Evolutionary conservation across 2,797 vertebrate species (phyloP).

Genomic region (Steatocranus sp.): DNA sequence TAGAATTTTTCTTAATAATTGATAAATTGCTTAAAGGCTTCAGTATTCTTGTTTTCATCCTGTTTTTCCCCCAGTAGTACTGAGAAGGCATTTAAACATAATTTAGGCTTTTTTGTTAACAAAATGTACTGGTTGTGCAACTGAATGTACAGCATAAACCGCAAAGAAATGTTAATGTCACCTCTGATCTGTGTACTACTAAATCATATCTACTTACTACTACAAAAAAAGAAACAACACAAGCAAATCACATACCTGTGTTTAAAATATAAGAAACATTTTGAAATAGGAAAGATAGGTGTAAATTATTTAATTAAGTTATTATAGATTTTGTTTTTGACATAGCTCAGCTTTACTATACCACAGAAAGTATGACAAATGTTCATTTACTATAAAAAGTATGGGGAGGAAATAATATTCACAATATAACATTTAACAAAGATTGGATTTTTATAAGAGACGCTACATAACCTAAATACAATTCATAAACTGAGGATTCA

Average conservation of each 20-base stretch:
- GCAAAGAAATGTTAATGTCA: background rate
- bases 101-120: background rate
- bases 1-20: background rate
- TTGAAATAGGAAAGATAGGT: background rate
- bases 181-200: background rate
- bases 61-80: accelerated
- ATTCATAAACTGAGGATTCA: background rate
- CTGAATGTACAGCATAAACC: background rate
- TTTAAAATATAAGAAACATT: background rate
- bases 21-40: background rate
- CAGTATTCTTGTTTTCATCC: background rate
- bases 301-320: background rate
- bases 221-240: background rate
- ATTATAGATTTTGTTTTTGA: background rate
- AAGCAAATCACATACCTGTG: background rate
- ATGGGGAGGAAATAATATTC: background rate
- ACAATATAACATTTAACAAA: background rate
- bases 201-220: background rate
- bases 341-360: background rate
- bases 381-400: background rate
- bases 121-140: background rate
- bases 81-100: background rate
- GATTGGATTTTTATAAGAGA: background rate
- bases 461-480: background rate
- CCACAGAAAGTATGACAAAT: background rate